Evolutionary conservation across 2,888 invertebrate genomes (phyloP).

Genomic region (Halictus ligatus): DNA sequence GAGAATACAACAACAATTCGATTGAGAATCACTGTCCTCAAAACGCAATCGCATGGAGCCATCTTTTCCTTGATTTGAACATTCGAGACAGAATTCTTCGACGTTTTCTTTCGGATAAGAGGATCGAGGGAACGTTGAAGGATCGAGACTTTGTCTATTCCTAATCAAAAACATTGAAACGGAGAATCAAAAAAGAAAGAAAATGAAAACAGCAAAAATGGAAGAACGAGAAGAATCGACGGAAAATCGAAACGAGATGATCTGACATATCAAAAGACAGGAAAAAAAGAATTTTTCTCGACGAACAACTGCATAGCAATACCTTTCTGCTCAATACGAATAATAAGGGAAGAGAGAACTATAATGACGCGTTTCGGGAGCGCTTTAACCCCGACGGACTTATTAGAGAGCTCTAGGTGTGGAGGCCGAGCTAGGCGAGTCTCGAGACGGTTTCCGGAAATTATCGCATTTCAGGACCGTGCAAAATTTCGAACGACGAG

Average conservation of each 20-base stretch:
- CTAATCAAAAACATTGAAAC: neutral
- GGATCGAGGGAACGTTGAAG: neutral
- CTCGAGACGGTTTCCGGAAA: constrained; percentile 24
- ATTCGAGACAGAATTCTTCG: neutral
- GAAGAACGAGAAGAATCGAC: neutral
- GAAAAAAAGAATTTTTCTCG: constrained; percentile 66
- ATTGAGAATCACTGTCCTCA: neutral
- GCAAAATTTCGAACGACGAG: neutral
- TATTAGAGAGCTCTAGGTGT: constrained; percentile 29
- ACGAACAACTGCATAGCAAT: constrained; percentile 77
- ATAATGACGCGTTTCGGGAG: constrained; percentile 65
- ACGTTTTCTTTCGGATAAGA: neutral
- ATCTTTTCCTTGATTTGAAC: neutral
- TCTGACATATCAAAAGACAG: constrained; percentile 80
- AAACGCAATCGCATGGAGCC: neutral
- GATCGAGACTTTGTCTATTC: neutral
- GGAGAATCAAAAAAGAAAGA: neutral
- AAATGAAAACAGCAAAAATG: neutral
- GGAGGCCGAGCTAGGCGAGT: constrained; percentile 27
- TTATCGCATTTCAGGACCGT: neutral
- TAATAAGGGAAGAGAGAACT: constrained; percentile 64
- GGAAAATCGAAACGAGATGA: constrained; percentile 42
- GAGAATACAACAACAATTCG: neutral
- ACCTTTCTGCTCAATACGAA: constrained; percentile 80
- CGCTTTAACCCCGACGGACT: constrained; percentile 59